These are phyloP conservation scores for Seison nebaliae DNA, from an alignment of 1,140 invertebrate genomes.

Conservation along the genomic window DNA sequence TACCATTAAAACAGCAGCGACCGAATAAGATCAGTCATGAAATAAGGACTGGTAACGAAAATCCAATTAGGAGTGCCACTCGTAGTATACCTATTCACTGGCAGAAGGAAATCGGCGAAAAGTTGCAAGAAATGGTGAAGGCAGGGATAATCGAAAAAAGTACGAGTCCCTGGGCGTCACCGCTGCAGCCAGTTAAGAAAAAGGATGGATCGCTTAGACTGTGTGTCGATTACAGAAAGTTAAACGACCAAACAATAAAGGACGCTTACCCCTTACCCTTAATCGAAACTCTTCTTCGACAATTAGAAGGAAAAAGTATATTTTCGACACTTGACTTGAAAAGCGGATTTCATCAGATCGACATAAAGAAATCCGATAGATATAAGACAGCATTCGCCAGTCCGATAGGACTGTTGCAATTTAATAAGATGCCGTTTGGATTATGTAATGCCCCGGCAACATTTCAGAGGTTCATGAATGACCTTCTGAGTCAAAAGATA, in stretches of 20 bases:
- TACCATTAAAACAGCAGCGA: too few relatives aligned
- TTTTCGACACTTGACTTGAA: slow-evolving; percentile 5
- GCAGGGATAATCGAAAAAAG: slow-evolving; percentile 5
- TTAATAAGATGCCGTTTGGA: slow-evolving; percentile 13
- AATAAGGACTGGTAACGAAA: too few relatives aligned
- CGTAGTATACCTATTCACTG: too few relatives aligned
- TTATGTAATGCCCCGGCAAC: slow-evolving; percentile 11
- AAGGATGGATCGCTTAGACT: slow-evolving; percentile 13
- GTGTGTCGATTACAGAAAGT: slow-evolving; percentile 14
- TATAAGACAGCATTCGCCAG: slow-evolving; percentile 1
- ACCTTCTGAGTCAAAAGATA: background rate
- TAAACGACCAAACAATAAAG: slow-evolving; percentile 11
- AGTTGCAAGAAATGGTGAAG: slow-evolving; percentile 2
- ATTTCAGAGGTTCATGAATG: slow-evolving; percentile 14
- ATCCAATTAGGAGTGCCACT: too few relatives aligned
- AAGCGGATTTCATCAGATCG: slow-evolving; percentile 1
- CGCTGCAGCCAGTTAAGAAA: slow-evolving; percentile 13
- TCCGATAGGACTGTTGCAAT: slow-evolving; percentile 2
- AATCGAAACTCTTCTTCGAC: slow-evolving; percentile 2
- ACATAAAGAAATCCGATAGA: background rate
- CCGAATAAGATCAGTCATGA: too few relatives aligned
- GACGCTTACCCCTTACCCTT: slow-evolving; percentile 13
- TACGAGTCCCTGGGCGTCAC: slow-evolving; percentile 1
- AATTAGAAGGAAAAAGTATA: background rate
- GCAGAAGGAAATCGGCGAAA: slow-evolving; percentile 1